Percentiles rank a stretch among this genome's conserved stretches.
These are phyloP conservation scores for Stigmatopora argus DNA, from an alignment of 2,113 vertebrate species.

Conservation along the genomic window DNA sequence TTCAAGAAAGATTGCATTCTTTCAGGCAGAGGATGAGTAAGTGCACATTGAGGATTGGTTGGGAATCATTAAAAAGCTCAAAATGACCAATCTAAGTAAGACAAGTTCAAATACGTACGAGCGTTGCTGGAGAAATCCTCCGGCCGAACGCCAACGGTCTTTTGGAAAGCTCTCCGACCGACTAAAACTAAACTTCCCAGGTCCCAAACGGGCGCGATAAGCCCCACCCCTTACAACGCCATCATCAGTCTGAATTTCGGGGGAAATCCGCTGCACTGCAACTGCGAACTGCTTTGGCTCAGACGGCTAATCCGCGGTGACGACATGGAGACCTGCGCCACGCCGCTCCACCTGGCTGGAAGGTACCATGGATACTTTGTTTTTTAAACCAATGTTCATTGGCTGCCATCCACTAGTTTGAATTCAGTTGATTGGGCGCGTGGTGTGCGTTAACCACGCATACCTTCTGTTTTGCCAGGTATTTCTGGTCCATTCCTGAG, in stretches of 20 bases:
- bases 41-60: neutral
- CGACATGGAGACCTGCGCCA: constrained; percentile 88
- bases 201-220: constrained; percentile 78
- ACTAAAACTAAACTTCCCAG: constrained; percentile 31
- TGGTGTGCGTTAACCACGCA: no score
- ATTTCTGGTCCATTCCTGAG: constrained; percentile 89
- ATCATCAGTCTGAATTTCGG: constrained; percentile 82
- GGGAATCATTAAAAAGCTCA: neutral
- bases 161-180: no score
- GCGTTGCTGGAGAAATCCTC: neutral
- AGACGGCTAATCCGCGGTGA: constrained; percentile 77
- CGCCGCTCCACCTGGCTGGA: constrained; percentile 76
- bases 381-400: no score
- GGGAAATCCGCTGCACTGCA: constrained; percentile 88
- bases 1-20: neutral
- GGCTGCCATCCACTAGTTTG: no score
- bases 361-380: constrained; percentile 45
- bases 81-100: neutral
- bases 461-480: constrained; percentile 41
- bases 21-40: neutral
- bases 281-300: constrained; percentile 87
- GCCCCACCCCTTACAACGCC: constrained; percentile 77
- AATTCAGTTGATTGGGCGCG: no score
- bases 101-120: no score
- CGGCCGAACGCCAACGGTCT: neutral